Conservation (phyloP, 2,113 vertebrate species). For the Falcunculus frontatus region DNA sequence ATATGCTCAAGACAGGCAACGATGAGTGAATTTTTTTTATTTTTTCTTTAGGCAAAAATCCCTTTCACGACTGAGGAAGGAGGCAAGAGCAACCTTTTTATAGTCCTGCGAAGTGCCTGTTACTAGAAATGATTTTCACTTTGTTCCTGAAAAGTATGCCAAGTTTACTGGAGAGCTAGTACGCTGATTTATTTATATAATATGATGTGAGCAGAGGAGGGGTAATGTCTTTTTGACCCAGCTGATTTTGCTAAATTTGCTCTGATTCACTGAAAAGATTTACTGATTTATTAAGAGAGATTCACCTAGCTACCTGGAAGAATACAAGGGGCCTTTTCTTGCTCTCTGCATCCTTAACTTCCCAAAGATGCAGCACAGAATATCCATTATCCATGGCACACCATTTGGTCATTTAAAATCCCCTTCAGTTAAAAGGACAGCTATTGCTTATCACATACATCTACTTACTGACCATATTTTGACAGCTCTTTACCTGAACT, state of each 20-base stretch:
- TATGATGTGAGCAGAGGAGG: not conserved
- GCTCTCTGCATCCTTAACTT: not conserved
- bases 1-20: not conserved
- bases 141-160: conserved; percentile 54
- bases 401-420: not conserved
- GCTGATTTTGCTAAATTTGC: not conserved
- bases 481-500: not conserved
- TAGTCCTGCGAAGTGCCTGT: not conserved
- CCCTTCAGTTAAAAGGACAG: not conserved
- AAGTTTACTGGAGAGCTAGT: conserved; percentile 11
- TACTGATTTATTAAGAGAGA: not conserved
- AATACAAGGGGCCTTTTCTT: not conserved
- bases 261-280: not conserved
- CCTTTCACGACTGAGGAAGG: not conserved
- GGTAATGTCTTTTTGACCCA: not conserved
- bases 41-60: conserved; percentile 2
- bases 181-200: not conserved
- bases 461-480: not conserved
- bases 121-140: conserved; percentile 30
- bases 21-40: not conserved
- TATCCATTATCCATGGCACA: not conserved
- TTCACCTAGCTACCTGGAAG: not conserved
- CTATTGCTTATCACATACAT: not conserved
- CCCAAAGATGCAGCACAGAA: not conserved
- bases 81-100: not conserved